These are phyloP conservation scores for Onychorhynchus coronatus DNA, from an alignment of 2,113 vertebrate genomes.

Conservation along the genomic window DNA sequence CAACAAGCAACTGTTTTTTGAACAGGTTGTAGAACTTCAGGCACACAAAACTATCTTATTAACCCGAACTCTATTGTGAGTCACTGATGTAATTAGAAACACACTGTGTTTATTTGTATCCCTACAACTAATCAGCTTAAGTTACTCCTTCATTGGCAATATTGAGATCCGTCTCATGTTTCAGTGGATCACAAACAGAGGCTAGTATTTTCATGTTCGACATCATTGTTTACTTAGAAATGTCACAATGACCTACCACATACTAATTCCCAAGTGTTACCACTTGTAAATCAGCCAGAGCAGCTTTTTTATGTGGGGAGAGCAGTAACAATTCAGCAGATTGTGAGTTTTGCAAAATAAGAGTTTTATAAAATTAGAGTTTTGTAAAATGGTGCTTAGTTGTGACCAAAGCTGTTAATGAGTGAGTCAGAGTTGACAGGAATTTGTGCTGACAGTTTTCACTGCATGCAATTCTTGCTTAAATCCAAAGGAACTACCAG, in stretches of 20 bases:
- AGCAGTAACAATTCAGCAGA: neutral
- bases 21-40: neutral
- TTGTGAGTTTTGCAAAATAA: neutral
- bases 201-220: neutral
- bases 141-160: neutral
- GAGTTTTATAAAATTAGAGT: neutral
- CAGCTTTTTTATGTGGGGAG: neutral
- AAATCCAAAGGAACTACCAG: neutral
- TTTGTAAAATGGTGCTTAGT: neutral
- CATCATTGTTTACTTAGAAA: slow-evolving; percentile 1
- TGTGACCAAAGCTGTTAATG: neutral
- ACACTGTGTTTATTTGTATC: neutral
- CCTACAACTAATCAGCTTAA: neutral
- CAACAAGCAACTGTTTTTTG: neutral
- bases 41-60: neutral
- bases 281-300: neutral
- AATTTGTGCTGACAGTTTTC: neutral
- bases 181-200: neutral
- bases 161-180: neutral
- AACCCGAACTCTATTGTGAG: neutral
- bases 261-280: neutral
- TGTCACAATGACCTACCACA: neutral
- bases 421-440: neutral
- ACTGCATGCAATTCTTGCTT: neutral
- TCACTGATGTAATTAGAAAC: slow-evolving; percentile 19